Conservation (phyloP, 1,140 invertebrate species). For the Coelopa frigida region DNA sequence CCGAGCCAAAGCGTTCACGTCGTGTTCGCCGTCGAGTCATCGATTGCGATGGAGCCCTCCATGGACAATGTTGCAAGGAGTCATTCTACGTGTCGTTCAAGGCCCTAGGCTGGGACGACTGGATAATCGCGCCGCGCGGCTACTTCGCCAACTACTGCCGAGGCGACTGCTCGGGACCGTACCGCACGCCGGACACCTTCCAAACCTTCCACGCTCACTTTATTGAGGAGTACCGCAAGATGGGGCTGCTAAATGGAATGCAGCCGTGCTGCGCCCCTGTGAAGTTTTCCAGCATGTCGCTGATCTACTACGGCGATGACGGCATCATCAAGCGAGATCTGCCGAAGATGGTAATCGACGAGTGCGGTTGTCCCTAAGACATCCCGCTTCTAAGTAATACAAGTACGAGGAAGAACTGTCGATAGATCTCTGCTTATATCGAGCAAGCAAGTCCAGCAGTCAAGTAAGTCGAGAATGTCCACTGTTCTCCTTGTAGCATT, state of each 20-base stretch:
- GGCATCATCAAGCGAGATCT: conserved; percentile 90
- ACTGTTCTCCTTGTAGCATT: no score
- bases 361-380: conserved; percentile 95
- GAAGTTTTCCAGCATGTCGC: conserved; percentile 84
- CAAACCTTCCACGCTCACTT: conserved; percentile 83
- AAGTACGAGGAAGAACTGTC: no score
- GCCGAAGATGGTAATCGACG: conserved; percentile 93
- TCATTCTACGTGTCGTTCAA: conserved; percentile 86
- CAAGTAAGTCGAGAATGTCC: no score
- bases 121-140: conserved; percentile 84
- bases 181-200: conserved; percentile 75
- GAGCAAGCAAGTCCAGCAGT: no score
- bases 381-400: no score
- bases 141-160: conserved; percentile 93
- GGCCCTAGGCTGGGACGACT: conserved; percentile 88
- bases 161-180: conserved; percentile 69
- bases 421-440: no score
- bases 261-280: conserved; percentile 89
- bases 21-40: conserved; percentile 70
- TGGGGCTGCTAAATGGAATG: conserved; percentile 64
- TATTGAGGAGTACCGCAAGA: conserved; percentile 78
- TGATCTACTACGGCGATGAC: conserved; percentile 88
- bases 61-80: conserved; percentile 83
- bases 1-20: conserved; percentile 54
- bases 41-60: conserved; percentile 67